Conservation (phyloP, 2,888 invertebrate species). For the Cataglyphis cursor region DNA sequence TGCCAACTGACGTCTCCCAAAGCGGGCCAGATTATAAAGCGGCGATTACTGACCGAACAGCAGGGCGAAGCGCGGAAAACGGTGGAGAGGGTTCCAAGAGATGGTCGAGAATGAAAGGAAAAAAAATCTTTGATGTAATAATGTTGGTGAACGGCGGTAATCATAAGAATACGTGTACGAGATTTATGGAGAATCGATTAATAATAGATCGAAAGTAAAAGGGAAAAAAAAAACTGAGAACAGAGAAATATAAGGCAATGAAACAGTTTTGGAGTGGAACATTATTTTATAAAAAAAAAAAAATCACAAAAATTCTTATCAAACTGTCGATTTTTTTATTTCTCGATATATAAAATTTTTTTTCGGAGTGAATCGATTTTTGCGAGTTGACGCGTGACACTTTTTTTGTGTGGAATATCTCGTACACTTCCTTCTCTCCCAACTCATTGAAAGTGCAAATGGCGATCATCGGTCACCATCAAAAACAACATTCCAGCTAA, state of each 20-base stretch:
- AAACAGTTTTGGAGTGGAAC: neutral
- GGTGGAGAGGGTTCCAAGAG: neutral
- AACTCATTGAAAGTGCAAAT: conserved; percentile 46
- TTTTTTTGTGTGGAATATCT: conserved; percentile 4
- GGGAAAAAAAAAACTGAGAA: neutral
- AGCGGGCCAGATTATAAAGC: conserved; percentile 77
- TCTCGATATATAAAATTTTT: conserved; percentile 9
- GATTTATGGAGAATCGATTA: neutral
- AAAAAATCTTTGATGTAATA: conserved; percentile 31
- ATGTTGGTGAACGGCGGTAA: conserved; percentile 34
- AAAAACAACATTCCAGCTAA: conserved; percentile 47
- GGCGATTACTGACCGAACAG: conserved; percentile 67
- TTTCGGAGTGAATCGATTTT: conserved; percentile 3
- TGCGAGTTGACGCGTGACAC: conserved; percentile 32
- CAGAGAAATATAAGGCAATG: neutral
- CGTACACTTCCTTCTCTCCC: neutral
- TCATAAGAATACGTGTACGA: neutral
- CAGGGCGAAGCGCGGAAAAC: conserved; percentile 17
- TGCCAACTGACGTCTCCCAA: conserved; percentile 83
- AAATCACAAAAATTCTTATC: neutral
- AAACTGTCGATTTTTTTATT: neutral
- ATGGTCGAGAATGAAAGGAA: neutral
- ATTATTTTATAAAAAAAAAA: neutral
- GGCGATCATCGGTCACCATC: conserved; percentile 48
- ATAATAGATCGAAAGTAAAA: conserved; percentile 11